Evolutionary conservation across 2,888 invertebrate species (phyloP).

Genomic region (Helicoverpa assulta): DNA sequence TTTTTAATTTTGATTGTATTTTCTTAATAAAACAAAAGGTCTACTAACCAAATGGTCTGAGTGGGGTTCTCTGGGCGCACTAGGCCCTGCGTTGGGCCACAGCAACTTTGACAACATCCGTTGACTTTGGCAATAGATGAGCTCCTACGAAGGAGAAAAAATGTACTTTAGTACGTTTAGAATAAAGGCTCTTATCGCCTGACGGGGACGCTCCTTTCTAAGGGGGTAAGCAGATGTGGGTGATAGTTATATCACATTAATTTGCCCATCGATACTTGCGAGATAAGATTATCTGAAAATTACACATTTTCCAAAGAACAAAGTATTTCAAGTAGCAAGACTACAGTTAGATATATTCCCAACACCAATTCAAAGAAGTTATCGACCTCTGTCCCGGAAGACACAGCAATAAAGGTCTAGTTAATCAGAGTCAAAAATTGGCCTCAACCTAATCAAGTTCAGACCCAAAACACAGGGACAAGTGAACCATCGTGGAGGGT

Average conservation of each 20-base stretch:
- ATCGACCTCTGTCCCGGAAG: no score
- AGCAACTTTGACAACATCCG: conserved; percentile 90
- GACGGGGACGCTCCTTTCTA: conserved; percentile 51
- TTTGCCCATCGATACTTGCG: conserved; percentile 37
- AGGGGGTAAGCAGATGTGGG: conserved; percentile 40
- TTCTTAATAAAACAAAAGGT: conserved; percentile 81
- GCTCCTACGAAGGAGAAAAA: conserved; percentile 90
- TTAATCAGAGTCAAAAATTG: conserved; percentile 5
- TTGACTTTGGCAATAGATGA: conserved; percentile 90
- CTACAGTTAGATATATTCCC: no score
- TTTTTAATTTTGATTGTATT: conserved; percentile 2
- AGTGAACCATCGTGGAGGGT: conserved; percentile 65
- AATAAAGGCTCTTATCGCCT: conserved; percentile 81
- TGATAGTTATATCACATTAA: conserved; percentile 25
- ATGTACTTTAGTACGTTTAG: conserved; percentile 85
- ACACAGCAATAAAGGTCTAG: no score
- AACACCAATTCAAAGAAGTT: no score
- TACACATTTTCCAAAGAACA: conserved; percentile 18
- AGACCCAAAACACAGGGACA: conserved; percentile 5
- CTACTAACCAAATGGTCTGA: conserved; percentile 90
- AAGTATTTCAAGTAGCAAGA: no score
- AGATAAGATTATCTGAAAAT: conserved; percentile 40
- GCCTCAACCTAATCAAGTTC: not conserved
- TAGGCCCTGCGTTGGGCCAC: conserved; percentile 89
- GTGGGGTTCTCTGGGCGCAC: conserved; percentile 89